Base-by-base conservation (phyloP, 2,888 invertebrate genomes). In the Hoplodrina blanda region DNA sequence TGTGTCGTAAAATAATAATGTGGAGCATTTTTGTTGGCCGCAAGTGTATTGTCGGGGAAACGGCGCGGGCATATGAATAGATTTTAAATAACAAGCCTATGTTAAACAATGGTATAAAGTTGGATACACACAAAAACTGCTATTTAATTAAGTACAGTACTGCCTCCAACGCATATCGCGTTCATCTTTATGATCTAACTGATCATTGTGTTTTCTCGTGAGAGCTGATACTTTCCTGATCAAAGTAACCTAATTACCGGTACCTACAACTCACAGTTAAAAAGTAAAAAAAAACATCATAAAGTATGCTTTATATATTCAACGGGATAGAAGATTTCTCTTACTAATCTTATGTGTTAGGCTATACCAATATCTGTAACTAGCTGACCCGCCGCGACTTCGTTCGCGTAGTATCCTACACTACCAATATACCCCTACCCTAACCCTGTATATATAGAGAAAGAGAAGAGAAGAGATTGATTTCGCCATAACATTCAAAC, bases 1-100 rank as follows among this genome's bases (percentile, higher is more conserved):
- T 88, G 78, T 91, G 88, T 86, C 84, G 90, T 83, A 86, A 88
- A 89, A 86, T 85, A 78, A 76, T 74, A 71, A 88, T 86, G 85
- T 90, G 82, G 87, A 85, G 74, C 86, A 88, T 79, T 88, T 89
- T 89, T 90, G 83, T 88, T 86, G 85, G 82, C 76, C 73, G 55
- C 61, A 69, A 86, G 76, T 86, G 84, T 85, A 87, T 81, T 49
- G 44, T 65, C 52, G 62, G 63, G 80, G 55, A 79, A 79, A 69
- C 69, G 46, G 19, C 11, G 59, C 25, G 11, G 20, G 49, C 19
- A 30, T 44, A 20, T 62, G 54, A 54, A 46, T 53, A 30, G 53
- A 82, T 81, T 84, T 66, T 44, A 54, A 81, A 78, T 46, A 66
- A 55, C 53, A 62, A 53, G 50, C 15, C 13, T 62, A 57, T 67